A percentile compares a stretch with the other conserved stretches of the same genome.
Conservation (phyloP, 2,113 vertebrate genomes). For the Kryptolebias marmoratus region DNA sequence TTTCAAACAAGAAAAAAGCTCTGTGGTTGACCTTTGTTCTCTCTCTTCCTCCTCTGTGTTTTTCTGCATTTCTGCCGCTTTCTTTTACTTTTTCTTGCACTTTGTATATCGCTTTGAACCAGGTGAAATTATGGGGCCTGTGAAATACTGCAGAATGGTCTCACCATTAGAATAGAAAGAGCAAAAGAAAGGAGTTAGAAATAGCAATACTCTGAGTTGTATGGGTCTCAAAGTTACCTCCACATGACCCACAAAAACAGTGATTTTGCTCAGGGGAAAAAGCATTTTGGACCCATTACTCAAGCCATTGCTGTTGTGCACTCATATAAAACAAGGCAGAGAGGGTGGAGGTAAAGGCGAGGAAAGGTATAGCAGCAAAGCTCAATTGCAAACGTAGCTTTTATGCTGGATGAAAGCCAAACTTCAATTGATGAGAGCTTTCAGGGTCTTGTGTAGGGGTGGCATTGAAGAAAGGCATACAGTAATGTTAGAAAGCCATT, state of each 20-base stretch:
- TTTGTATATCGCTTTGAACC: conserved; percentile 27
- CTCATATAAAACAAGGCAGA: conserved; percentile 70
- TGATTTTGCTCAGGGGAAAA: conserved; percentile 69
- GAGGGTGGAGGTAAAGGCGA: conserved; percentile 62
- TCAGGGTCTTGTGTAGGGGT: conserved; percentile 66
- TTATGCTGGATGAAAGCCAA: conserved; percentile 81
- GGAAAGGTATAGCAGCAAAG: conserved; percentile 70
- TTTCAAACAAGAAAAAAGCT: conserved; percentile 70
- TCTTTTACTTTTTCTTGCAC: conserved; percentile 22
- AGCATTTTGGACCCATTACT: conserved; percentile 74
- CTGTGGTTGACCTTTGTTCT: conserved; percentile 64
- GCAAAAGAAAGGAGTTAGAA: conserved; percentile 48
- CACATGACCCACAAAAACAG: conserved; percentile 63
- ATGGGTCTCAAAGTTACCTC: conserved; percentile 59
- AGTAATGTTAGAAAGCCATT: conserved; percentile 79
- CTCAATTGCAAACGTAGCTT: conserved; percentile 76
- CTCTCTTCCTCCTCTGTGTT: conserved; percentile 27
- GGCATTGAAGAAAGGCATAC: conserved; percentile 74
- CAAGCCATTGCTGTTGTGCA: conserved; percentile 67
- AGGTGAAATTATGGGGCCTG: conserved; percentile 39
- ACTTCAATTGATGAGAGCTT: conserved; percentile 78
- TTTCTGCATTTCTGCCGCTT: conserved; percentile 27
- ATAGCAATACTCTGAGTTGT: conserved; percentile 65
- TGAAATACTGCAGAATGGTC: conserved; percentile 44
- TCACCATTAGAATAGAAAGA: conserved; percentile 49